Evolutionary conservation across 2,888 invertebrate species (phyloP).

Genomic region (Nemurella pictetii): DNA sequence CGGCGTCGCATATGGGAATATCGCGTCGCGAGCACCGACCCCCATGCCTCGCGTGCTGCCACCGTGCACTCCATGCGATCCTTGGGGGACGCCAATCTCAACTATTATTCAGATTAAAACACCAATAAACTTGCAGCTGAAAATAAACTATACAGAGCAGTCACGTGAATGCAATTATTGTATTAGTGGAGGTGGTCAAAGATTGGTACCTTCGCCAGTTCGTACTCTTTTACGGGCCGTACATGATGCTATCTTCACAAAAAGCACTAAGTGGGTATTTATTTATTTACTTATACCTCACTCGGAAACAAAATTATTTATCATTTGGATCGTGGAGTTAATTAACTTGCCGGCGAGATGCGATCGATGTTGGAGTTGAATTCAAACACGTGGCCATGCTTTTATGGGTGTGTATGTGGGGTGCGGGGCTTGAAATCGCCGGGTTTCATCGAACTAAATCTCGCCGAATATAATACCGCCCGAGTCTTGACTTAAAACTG

Average conservation of each 20-base stretch:
- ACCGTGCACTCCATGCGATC: not conserved
- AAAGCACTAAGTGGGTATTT: not conserved
- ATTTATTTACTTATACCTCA: not conserved
- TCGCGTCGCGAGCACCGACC: too few species aligned
- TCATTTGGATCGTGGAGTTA: not conserved
- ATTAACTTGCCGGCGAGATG: not conserved
- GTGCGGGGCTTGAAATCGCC: not conserved
- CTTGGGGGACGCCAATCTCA: constrained; percentile 16
- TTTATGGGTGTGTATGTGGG: too few species aligned
- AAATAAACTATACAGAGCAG: not conserved
- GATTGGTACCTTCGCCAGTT: not conserved
- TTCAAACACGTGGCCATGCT: not conserved
- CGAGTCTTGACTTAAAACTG: not conserved
- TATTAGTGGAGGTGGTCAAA: constrained; percentile 17
- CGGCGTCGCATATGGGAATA: not conserved
- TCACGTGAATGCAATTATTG: constrained; percentile 13
- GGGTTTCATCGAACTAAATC: not conserved
- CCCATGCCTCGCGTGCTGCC: not conserved
- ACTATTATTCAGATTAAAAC: constrained; percentile 26
- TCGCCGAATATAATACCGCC: not conserved
- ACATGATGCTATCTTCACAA: not conserved
- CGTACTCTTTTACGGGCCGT: not conserved
- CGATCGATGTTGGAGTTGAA: not conserved
- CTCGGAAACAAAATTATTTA: not conserved
- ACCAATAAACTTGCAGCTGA: constrained; percentile 18